Evolutionary conservation across 2,797 vertebrate genomes (phyloP), one percentile per base, ranked within the genome.

Genomic region (Neomorphus geoffroyi): DNA sequence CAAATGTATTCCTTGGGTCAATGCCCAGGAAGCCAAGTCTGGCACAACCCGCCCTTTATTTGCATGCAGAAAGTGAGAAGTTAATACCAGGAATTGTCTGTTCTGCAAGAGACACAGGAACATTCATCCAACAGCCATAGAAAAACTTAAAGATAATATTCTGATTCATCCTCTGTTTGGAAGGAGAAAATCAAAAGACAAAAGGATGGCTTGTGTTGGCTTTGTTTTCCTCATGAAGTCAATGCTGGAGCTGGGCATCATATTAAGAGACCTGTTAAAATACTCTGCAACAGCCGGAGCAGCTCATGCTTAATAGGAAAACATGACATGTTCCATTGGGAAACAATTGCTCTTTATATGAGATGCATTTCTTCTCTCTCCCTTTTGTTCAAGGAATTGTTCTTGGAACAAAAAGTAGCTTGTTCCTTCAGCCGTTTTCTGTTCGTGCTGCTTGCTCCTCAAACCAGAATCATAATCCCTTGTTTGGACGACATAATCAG

Each of bases 401-500:
- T 57, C 53, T 92, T 77, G 37, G 83, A 96, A 96, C 94, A 93
- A 95, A 94, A 93, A 88, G 64, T 70, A 50, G 53, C 79, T 81
- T 86, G 80, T 92, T 86, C 70, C 67, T 90, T 92, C 94, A 95
- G 83, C 82, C 13, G 4, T 91, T 80, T 86, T 91, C 94, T 83
- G 75, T 91, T 95, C 21, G 0, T 45, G 84, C 84, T 90, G 80
- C 81, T 96, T 82, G 61, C 80, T 89, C 75, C 88, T 88, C 91
- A 84, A 79, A 94, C 48, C 56, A 35, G 71, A 90, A 61, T 85
- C 86, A 28, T 91, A 95, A 95, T 93, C 95, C 81, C 79, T 92
- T 91, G 94, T 94, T 96, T 96, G 94, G 90, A n/a, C 7, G 21
- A 64, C 53, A 83, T 93, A 94, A 96, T 97, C 90, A 75, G 90